Base-by-base conservation (phyloP, 2,113 vertebrate genomes). In the Calonectris borealis region DNA sequence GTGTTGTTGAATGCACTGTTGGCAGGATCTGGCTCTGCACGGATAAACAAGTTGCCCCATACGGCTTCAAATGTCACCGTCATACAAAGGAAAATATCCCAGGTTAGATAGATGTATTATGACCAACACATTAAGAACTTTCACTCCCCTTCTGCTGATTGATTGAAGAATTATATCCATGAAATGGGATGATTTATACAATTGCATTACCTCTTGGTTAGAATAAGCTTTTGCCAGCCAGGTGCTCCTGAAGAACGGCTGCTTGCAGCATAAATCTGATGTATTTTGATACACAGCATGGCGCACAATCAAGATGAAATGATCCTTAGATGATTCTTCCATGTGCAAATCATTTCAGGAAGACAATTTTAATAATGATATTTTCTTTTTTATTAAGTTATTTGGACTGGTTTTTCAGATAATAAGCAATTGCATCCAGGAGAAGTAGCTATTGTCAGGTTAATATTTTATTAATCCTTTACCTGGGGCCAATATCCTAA, bases 91-190 rank as follows among this genome's bases (percentile, higher is more conserved):
- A 62, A 93, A 90, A 84, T 29, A 61, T 65, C 24, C 11, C 40
- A 51, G 44, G 10, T 52, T 75, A 86, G 64, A 83, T 0, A 76
- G 48, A 72, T 44, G 48, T 26, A 71, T 42, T 82, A 21, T 25
- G n/a, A 91, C 44, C 51, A 86, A 62, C 10, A 55, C 7, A 66
- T n/a, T 2, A 3, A 75, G 51, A 78, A 88, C 24, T 75, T 86
- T 48, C 48, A n/a, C 51, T 80, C 34, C 22, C 14, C 16, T 86
- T 92, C 40, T 51, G n/a, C 38, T 91, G 69, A 94, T 31, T 77
- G 91, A 88, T 16, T 46, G 76, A 90, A 92, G 89, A 96, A 94
- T 92, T 92, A 86, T 68, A 91, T 80, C 83, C 36, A 61, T 82
- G 42, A 94, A 91, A 88, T 8, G 18, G 40, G 36, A 86, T 91